A percentile compares a stretch with the other conserved stretches of the same genome.
phyloP scores from a whole-genome alignment of 2,797 vertebrate species.

The Buphagus erythrorhynchus region DNA sequence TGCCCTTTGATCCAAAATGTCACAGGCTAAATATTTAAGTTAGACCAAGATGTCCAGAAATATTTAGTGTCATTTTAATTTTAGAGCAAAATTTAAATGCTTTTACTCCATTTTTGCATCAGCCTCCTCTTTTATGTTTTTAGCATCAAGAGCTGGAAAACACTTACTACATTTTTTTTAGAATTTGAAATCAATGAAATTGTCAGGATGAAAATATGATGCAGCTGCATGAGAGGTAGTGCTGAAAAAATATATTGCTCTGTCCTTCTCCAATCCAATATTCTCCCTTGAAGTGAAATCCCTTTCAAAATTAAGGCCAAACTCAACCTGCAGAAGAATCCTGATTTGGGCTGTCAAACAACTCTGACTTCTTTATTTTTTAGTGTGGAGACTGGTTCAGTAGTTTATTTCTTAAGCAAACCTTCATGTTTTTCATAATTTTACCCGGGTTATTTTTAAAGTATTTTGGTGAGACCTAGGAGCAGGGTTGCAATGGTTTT shows the following conservation, averaged over 20 bases:
- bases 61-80: not conserved
- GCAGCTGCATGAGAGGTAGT: not conserved
- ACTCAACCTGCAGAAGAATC: not conserved
- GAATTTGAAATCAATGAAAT: not conserved
- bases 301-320: not conserved
- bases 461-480: constrained; percentile 16
- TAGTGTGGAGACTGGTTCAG: not conserved
- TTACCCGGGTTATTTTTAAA: not conserved
- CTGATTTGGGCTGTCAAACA: not conserved
- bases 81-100: not conserved
- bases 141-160: not conserved
- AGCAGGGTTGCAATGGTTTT: constrained; percentile 28
- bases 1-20: not conserved
- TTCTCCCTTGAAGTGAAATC: not conserved
- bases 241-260: not conserved
- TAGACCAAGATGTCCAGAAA: not conserved
- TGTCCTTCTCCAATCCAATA: not conserved
- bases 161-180: not conserved
- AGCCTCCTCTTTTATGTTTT: not conserved
- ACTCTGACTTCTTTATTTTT: not conserved
- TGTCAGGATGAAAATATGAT: not conserved
- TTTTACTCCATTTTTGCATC: not conserved
- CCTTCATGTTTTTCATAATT: not conserved
- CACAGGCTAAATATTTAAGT: not conserved
- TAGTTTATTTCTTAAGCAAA: not conserved